phyloP scores from a whole-genome alignment of 1,140 invertebrate genomes.

The Stegodyphus mimosarum region DNA sequence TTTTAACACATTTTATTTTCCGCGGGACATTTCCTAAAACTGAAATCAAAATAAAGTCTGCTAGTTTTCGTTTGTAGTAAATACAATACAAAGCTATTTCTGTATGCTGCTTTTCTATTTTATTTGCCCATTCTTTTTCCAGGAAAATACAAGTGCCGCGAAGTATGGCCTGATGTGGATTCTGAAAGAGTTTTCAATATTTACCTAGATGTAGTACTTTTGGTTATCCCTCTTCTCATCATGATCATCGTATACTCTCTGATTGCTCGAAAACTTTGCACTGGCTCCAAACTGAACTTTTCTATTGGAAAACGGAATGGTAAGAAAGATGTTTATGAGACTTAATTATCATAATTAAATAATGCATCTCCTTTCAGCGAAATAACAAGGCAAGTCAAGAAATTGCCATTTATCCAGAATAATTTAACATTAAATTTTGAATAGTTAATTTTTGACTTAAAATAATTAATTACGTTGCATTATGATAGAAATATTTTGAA shows the following conservation, averaged over 20 bases:
- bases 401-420: too few relatives aligned
- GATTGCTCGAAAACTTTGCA: conserved; percentile 51
- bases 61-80: background rate
- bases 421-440: too few relatives aligned
- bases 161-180: conserved; percentile 62
- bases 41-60: background rate
- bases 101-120: too few relatives aligned
- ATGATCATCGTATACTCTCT: conserved; percentile 61
- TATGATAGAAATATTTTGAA: too few relatives aligned
- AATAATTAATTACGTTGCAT: too few relatives aligned
- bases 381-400: too few relatives aligned
- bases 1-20: too few relatives aligned
- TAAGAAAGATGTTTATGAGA: background rate
- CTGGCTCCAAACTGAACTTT: conserved; percentile 54
- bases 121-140: background rate
- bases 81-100: too few relatives aligned
- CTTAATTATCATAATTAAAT: background rate
- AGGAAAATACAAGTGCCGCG: conserved; percentile 64
- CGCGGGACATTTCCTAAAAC: background rate
- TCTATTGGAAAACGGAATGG: conserved; percentile 27
- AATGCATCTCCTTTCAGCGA: background rate
- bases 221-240: conserved; percentile 62
- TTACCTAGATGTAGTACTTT: conserved; percentile 61
- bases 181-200: conserved; percentile 63
- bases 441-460: too few relatives aligned